These are phyloP conservation scores for Sminthurides aquaticus DNA, from an alignment of 2,888 invertebrate genomes.

Conservation along the genomic window DNA sequence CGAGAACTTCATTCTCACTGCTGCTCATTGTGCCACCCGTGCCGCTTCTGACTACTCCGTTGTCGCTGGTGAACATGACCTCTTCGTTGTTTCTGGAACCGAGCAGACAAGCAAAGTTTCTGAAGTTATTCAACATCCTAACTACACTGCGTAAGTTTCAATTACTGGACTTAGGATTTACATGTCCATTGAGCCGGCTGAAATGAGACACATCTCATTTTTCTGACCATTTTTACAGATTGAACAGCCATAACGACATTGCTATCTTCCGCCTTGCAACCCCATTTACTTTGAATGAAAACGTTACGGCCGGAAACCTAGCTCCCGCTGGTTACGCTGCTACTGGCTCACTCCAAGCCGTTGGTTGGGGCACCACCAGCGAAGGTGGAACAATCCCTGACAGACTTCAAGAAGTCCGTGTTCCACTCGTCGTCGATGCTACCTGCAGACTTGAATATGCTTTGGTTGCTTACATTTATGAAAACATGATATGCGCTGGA, in stretches of 20 bases:
- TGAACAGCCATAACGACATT: slow-evolving; percentile 11
- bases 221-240: not conserved
- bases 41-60: not conserved
- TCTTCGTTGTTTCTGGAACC: not conserved
- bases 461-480: slow-evolving; percentile 2
- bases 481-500: slow-evolving; percentile 26
- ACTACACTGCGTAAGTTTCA: slow-evolving; percentile 11
- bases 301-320: slow-evolving; percentile 10
- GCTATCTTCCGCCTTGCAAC: slow-evolving; percentile 24
- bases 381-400: slow-evolving; percentile 14
- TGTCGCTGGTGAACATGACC: slow-evolving; percentile 19
- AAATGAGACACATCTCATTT: not conserved
- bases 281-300: slow-evolving; percentile 34
- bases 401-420: slow-evolving; percentile 6
- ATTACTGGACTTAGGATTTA: not conserved
- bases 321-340: slow-evolving; percentile 12
- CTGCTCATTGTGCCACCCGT: slow-evolving; percentile 18
- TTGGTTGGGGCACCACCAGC: slow-evolving; percentile 19
- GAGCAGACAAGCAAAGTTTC: slow-evolving; percentile 6
- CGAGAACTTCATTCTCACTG: not conserved
- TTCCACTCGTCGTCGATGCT: slow-evolving; percentile 10
- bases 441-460: not conserved
- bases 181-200: not conserved
- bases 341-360: not conserved
- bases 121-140: slow-evolving; percentile 4